These are phyloP conservation scores for Corvus cornix DNA, from an alignment of 2,113 vertebrate species.

Conservation along the genomic window DNA sequence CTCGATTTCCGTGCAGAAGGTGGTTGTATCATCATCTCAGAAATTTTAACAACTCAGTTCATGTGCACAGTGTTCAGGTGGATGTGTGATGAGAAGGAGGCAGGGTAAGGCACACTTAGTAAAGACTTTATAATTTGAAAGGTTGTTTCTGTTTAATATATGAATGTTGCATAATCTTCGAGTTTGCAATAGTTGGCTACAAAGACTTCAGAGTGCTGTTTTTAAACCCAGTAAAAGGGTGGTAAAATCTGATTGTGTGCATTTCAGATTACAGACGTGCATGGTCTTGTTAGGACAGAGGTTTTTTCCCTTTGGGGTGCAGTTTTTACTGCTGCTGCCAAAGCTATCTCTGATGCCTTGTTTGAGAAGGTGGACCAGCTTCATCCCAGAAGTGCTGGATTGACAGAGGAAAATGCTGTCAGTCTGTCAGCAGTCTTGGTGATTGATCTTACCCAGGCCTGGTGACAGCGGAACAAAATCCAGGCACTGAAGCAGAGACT, in stretches of 20 bases:
- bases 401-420: neutral
- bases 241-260: neutral
- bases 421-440: neutral
- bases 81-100: neutral
- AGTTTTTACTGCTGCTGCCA: neutral
- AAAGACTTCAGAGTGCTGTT: neutral
- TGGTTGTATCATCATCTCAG: neutral
- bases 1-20: neutral
- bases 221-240: neutral
- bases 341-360: neutral
- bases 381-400: neutral
- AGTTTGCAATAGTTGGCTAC: slow-evolving; percentile 14
- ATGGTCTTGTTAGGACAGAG: neutral
- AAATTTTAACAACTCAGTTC: neutral
- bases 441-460: neutral
- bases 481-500: neutral
- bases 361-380: neutral
- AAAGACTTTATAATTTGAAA: neutral
- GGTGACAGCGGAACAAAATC: neutral
- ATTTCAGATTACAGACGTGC: neutral
- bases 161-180: neutral
- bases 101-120: neutral
- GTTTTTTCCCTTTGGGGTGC: neutral
- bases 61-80: neutral
- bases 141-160: neutral